Conservation (phyloP, 2,888 invertebrate species). For the Amphipoea lucens region DNA sequence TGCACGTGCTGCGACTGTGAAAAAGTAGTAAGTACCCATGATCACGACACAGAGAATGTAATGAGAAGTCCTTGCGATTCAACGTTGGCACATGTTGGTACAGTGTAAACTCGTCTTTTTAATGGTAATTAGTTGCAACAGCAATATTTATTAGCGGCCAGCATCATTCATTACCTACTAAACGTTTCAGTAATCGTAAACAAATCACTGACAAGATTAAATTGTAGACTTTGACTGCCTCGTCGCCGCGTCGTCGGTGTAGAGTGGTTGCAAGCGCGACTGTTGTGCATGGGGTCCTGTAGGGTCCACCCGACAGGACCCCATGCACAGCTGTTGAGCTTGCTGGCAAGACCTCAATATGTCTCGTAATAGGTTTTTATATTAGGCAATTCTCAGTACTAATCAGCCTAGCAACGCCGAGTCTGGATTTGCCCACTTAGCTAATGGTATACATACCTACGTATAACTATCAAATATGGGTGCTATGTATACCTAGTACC, state of each 20-base stretch:
- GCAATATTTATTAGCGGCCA: conserved; percentile 34
- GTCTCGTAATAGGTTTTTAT: background rate
- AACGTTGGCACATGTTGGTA: background rate
- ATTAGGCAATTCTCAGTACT: background rate
- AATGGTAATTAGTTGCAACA: conserved; percentile 40
- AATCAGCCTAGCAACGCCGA: background rate
- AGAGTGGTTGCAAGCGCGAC: background rate
- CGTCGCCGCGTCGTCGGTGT: no score
- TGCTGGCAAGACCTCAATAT: background rate
- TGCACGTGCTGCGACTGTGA: conserved; percentile 32
- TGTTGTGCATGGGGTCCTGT: background rate
- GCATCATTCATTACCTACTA: background rate
- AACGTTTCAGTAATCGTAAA: background rate
- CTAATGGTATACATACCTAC: background rate
- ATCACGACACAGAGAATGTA: conserved; percentile 44
- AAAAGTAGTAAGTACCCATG: conserved; percentile 13
- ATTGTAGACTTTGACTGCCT: background rate
- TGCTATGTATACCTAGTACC: background rate
- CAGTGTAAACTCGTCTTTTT: conserved; percentile 26
- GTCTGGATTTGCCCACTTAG: background rate
- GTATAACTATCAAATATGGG: background rate
- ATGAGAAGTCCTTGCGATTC: conserved; percentile 40
- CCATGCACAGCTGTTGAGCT: background rate
- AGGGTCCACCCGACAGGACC: no score
- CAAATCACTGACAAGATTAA: background rate